phyloP scores from a whole-genome alignment of 2,797 vertebrate genomes.

The Acipenser transmontanus region DNA sequence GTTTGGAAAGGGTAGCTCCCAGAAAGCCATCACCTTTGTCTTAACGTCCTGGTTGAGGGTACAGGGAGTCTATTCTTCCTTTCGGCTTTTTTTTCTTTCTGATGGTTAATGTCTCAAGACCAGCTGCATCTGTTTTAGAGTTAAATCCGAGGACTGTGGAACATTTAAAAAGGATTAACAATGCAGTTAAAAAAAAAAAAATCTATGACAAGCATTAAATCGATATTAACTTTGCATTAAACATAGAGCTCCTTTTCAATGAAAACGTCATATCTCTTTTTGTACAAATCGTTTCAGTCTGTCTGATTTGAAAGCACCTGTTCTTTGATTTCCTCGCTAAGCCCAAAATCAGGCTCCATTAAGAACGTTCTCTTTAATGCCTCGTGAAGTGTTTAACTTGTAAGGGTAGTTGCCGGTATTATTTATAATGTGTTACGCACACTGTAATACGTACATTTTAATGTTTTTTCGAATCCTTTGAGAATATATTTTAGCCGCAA shows the following conservation, averaged over 20 bases:
- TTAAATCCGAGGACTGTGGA: constrained; percentile 39
- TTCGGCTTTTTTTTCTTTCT: background rate
- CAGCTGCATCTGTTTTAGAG: constrained; percentile 44
- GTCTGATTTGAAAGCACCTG: constrained; percentile 66
- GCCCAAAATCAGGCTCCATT: constrained; percentile 17
- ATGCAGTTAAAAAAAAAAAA: constrained; percentile 41
- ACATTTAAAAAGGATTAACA: constrained; percentile 54
- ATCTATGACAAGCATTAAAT: constrained; percentile 59
- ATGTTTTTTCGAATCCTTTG: too few relatives aligned
- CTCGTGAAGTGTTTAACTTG: constrained; percentile 1
- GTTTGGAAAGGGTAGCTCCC: constrained; percentile 1
- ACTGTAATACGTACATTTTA: too few relatives aligned
- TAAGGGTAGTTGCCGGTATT: too few relatives aligned
- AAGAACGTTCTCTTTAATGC: constrained; percentile 27
- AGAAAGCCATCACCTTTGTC: constrained; percentile 6
- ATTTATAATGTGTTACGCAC: too few relatives aligned
- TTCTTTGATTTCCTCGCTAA: constrained; percentile 45
- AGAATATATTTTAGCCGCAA: background rate
- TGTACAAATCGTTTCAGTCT: constrained; percentile 51
- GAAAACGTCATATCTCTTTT: constrained; percentile 46
- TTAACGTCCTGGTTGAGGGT: constrained; percentile 1
- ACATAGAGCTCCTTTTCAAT: constrained; percentile 48
- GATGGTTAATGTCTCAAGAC: constrained; percentile 10
- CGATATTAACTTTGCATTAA: constrained; percentile 71
- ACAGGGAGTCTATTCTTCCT: background rate